phyloP scores from a whole-genome alignment of 2,113 vertebrate genomes.

The Chelonoidis abingdonii region DNA sequence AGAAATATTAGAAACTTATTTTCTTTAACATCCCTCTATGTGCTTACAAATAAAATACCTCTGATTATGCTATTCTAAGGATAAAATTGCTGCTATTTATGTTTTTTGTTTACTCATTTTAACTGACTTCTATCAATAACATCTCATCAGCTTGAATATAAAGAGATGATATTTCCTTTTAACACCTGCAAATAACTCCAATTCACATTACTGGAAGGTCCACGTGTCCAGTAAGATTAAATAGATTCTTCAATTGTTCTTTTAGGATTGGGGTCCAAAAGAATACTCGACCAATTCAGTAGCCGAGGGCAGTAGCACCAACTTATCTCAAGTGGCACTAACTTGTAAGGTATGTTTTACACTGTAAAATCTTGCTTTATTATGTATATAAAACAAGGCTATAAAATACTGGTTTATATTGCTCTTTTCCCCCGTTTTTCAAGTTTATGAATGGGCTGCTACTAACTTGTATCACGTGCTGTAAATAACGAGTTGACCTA shows the following conservation, averaged over 20 bases:
- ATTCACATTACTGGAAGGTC: not conserved
- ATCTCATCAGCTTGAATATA: not conserved
- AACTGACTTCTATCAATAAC: not conserved
- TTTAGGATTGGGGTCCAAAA: not conserved
- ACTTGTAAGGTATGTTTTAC: not conserved
- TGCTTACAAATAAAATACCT: not conserved
- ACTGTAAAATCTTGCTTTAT: not conserved
- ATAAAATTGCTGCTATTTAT: not conserved
- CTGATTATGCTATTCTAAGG: not conserved
- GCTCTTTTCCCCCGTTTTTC: not conserved
- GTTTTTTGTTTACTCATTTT: not conserved
- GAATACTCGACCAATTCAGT: not conserved
- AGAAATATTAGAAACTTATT: not conserved
- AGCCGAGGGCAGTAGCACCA: not conserved
- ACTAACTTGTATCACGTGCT: not conserved
- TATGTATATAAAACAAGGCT: not conserved
- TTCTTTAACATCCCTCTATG: not conserved
- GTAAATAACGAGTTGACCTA: not conserved
- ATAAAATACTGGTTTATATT: not conserved
- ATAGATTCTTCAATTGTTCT: not conserved
- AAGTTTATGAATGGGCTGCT: not conserved
- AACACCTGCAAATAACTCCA: not conserved
- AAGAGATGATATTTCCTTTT: not conserved
- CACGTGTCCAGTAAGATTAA: not conserved
- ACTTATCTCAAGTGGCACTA: not conserved